phyloP scores from a whole-genome alignment of 2,113 vertebrate species.

The Choloepus hoffmanni region DNA sequence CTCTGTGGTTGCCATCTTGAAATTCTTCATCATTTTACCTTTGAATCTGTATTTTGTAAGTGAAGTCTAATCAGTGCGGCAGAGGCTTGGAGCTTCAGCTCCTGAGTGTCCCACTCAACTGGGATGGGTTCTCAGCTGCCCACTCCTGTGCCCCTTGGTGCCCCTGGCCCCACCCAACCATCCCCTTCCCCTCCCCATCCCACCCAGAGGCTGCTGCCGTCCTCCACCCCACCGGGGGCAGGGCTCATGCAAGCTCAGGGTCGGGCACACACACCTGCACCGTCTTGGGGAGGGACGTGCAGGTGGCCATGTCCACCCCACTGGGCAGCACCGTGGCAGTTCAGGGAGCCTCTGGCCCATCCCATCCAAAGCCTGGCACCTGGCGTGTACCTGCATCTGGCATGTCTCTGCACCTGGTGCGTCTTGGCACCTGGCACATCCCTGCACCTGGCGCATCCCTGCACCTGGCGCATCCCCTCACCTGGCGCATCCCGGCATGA shows the following conservation, averaged over 20 bases:
- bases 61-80: not conserved
- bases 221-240: not conserved
- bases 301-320: not conserved
- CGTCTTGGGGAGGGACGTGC: not conserved
- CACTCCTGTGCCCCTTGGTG: not conserved
- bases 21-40: not conserved
- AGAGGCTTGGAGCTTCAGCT: not conserved
- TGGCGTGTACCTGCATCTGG: fast-evolving
- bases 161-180: not conserved
- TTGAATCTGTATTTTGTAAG: not conserved
- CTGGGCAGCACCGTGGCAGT: not conserved
- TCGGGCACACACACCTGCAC: not conserved
- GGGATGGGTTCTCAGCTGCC: not conserved
- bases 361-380: not conserved
- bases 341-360: fast-evolving
- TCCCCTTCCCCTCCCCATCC: not conserved
- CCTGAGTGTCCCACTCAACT: fast-evolving
- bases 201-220: not conserved
- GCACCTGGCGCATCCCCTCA: too few species aligned
- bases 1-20: not conserved
- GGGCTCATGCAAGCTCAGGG: fast-evolving
- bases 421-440: too few species aligned
- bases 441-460: too few species aligned
- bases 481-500: not conserved
- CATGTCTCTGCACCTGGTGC: too few species aligned